A percentile compares a stretch with the other conserved stretches of the same genome.
These are phyloP conservation scores for Cotesia glomerata DNA, from an alignment of 1,140 invertebrate genomes.

Conservation along the genomic window DNA sequence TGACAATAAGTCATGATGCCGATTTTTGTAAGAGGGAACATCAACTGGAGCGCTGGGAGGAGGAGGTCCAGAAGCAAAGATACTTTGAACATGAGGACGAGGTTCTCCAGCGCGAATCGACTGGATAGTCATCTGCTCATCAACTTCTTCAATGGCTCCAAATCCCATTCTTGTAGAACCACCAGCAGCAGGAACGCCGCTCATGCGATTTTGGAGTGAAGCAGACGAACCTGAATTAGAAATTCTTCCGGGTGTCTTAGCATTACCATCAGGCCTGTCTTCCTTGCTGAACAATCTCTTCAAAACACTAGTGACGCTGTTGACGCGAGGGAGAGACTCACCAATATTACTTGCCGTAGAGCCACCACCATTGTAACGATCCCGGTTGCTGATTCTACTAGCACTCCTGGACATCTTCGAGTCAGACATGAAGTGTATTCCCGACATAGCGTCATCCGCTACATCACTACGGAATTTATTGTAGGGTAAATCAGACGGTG, in stretches of 20 bases:
- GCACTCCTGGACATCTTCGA: slow-evolving; percentile 60
- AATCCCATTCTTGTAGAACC: slow-evolving; percentile 79
- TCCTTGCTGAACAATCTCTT: slow-evolving; percentile 78
- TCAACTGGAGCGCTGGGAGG: slow-evolving; percentile 55
- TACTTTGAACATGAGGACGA: slow-evolving; percentile 60
- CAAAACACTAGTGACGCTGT: slow-evolving; percentile 75
- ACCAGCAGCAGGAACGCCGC: slow-evolving; percentile 41
- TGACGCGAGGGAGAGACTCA: slow-evolving; percentile 72
- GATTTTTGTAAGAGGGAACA: slow-evolving; percentile 54
- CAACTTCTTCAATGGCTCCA: slow-evolving; percentile 81
- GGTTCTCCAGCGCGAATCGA: slow-evolving; percentile 68
- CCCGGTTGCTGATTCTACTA: slow-evolving; percentile 55
- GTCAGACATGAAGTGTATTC: slow-evolving; percentile 74
- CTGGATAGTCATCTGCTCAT: slow-evolving; percentile 79
- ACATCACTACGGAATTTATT: slow-evolving; percentile 68
- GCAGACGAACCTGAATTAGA: slow-evolving; percentile 48
- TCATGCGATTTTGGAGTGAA: slow-evolving; percentile 51
- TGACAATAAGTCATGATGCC: slow-evolving; percentile 65
- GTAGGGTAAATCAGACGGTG: slow-evolving; percentile 57
- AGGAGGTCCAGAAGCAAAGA: slow-evolving; percentile 58
- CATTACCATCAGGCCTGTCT: slow-evolving; percentile 60
- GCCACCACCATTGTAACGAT: slow-evolving; percentile 49
- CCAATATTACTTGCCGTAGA: slow-evolving; percentile 56
- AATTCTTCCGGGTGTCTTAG: slow-evolving; percentile 51
- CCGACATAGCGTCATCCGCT: slow-evolving; percentile 72